phyloP scores from a whole-genome alignment of 2,888 invertebrate species.

The Limenitis arthemis region DNA sequence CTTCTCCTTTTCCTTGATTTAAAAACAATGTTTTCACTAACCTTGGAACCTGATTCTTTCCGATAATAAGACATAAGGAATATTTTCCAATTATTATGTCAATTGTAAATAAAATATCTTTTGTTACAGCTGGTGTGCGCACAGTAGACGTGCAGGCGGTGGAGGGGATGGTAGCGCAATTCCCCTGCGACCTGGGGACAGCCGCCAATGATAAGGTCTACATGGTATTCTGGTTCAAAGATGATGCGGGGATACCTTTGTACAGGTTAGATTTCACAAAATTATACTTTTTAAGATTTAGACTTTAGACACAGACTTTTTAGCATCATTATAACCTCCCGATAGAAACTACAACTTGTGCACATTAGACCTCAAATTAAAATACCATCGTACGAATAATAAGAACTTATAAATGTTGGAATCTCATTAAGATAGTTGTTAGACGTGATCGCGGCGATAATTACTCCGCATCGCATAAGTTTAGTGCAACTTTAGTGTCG shows the following conservation, averaged over 20 bases:
- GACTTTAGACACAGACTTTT: too few species aligned
- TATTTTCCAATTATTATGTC: too few species aligned
- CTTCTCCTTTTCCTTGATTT: too few species aligned
- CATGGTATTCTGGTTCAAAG: conserved; percentile 94
- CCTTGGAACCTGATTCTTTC: too few species aligned
- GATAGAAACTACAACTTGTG: too few species aligned
- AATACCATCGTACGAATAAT: conserved; percentile 5
- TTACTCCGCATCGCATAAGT: conserved; percentile 19
- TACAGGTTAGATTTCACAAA: conserved; percentile 78
- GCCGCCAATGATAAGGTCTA: conserved; percentile 88
- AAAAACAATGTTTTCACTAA: too few species aligned
- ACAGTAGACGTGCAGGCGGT: conserved; percentile 89
- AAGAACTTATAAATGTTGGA: conserved; percentile 6
- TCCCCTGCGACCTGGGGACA: conserved; percentile 90
- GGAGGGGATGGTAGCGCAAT: conserved; percentile 88
- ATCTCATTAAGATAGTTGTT: conserved; percentile 18
- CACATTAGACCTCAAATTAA: not conserved
- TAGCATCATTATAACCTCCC: too few species aligned
- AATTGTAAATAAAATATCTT: not conserved
- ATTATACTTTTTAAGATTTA: too few species aligned
- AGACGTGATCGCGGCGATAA: conserved; percentile 19
- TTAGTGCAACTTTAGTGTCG: conserved; percentile 9
- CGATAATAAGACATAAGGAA: too few species aligned
- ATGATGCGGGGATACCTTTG: conserved; percentile 88
- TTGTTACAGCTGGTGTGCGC: conserved; percentile 70